Percentiles rank a stretch among this genome's conserved stretches.
These are phyloP conservation scores for Lasius fuliginosus DNA, from an alignment of 2,888 invertebrate species.

Conservation along the genomic window DNA sequence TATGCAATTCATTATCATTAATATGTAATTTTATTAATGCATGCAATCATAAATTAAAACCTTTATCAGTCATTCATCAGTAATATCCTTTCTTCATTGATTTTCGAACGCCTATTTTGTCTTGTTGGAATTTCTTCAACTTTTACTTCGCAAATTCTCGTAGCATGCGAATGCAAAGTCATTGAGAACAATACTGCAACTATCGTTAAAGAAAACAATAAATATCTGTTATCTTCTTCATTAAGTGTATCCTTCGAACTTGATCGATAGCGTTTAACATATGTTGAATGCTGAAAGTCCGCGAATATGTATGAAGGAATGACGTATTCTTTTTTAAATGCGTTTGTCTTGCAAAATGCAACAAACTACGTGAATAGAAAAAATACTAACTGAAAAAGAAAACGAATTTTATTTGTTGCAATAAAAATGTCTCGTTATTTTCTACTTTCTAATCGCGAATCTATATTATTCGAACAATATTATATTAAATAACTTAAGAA, in stretches of 20 bases:
- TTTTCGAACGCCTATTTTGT: neutral
- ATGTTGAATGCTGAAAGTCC: neutral
- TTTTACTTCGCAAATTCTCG: neutral
- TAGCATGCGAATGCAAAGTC: neutral
- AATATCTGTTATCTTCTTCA: neutral
- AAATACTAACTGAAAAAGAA: neutral
- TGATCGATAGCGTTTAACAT: conserved; percentile 20
- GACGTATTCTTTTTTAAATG: neutral
- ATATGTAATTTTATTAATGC: neutral
- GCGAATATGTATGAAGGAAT: conserved; percentile 2
- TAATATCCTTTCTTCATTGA: neutral
- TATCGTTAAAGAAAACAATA: neutral
- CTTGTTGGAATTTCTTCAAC: neutral
- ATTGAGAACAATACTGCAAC: neutral
- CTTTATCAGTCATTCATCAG: neutral
- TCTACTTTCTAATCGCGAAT: neutral
- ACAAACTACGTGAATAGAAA: neutral
- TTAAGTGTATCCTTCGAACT: conserved; percentile 47
- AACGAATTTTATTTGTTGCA: neutral
- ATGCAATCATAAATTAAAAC: neutral
- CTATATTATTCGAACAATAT: neutral
- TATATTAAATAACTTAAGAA: neutral
- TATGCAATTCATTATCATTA: neutral
- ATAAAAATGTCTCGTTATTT: neutral
- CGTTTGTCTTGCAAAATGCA: neutral